Conservation (phyloP, 2,888 invertebrate species). For the Cordilura impudica region DNA sequence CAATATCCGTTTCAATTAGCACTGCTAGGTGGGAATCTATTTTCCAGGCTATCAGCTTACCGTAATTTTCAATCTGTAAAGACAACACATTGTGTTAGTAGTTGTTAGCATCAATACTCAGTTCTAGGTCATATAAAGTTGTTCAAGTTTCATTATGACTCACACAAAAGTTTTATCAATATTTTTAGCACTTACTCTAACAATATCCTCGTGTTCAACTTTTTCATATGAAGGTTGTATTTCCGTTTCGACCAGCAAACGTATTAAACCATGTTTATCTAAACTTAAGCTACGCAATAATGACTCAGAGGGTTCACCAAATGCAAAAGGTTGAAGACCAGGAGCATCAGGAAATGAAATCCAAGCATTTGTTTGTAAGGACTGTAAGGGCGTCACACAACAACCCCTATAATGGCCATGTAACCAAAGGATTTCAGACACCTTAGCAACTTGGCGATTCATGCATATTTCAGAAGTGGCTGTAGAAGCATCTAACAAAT, state of each 20-base stretch:
- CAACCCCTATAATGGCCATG: slow-evolving; percentile 76
- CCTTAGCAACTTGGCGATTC: slow-evolving; percentile 75
- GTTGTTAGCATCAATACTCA: too few relatives aligned
- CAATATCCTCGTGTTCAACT: slow-evolving; percentile 37
- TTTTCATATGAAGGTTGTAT: slow-evolving; percentile 66
- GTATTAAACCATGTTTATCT: slow-evolving; percentile 66
- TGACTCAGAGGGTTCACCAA: slow-evolving; percentile 64
- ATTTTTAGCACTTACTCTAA: slow-evolving; percentile 50
- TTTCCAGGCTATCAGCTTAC: slow-evolving; percentile 89
- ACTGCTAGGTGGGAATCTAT: slow-evolving; percentile 86
- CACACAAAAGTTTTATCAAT: slow-evolving; percentile 32
- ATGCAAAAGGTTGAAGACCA: slow-evolving; percentile 75
- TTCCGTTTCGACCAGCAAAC: slow-evolving; percentile 75
- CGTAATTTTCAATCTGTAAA: slow-evolving; percentile 87
- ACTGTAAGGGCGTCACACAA: slow-evolving; percentile 77
- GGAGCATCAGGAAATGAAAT: slow-evolving; percentile 78
- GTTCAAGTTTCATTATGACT: too few relatives aligned
- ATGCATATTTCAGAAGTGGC: slow-evolving; percentile 76
- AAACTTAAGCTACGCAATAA: slow-evolving; percentile 49
- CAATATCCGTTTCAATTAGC: slow-evolving; percentile 87
- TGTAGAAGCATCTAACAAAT: slow-evolving; percentile 69
- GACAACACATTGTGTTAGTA: too few relatives aligned
- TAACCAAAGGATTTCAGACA: slow-evolving; percentile 77
- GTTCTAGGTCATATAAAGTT: too few relatives aligned
- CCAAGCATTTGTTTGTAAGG: slow-evolving; percentile 79